Evolutionary conservation across 2,113 vertebrate genomes (phyloP).

Genomic region (Zosterops borbonicus): DNA sequence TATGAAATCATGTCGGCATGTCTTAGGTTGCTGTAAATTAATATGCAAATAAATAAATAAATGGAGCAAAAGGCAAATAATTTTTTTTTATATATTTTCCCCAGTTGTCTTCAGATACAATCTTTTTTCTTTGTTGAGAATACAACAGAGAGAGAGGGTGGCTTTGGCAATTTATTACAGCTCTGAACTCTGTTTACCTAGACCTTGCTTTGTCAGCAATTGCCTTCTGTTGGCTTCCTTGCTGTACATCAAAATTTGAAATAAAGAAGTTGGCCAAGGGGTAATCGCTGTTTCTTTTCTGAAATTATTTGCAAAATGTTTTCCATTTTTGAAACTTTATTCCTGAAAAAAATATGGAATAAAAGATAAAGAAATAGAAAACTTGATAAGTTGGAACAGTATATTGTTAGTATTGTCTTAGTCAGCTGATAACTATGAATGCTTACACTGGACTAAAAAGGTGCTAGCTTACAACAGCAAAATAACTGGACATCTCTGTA

Average conservation of each 20-base stretch:
- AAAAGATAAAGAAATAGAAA: neutral
- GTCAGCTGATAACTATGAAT: neutral
- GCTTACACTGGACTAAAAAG: neutral
- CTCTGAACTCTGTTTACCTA: neutral
- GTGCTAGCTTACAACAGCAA: neutral
- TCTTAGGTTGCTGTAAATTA: neutral
- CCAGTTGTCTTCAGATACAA: neutral
- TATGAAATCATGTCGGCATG: fast-evolving
- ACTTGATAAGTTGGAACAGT: neutral
- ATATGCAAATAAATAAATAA: neutral
- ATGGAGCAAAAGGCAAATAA: fast-evolving
- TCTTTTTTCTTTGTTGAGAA: neutral
- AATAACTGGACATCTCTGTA: neutral
- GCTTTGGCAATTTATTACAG: neutral
- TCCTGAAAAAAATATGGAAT: neutral
- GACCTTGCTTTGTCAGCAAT: neutral
- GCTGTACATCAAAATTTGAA: neutral
- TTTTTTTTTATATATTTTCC: fast-evolving
- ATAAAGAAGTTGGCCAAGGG: neutral
- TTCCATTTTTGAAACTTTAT: neutral
- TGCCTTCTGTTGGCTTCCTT: neutral
- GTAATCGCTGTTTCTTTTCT: neutral
- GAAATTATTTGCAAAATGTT: fast-evolving
- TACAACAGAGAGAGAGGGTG: neutral
- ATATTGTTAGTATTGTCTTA: neutral